Base-by-base conservation (phyloP, 2,797 vertebrate species). In the Hoplostethus mediterraneus region DNA sequence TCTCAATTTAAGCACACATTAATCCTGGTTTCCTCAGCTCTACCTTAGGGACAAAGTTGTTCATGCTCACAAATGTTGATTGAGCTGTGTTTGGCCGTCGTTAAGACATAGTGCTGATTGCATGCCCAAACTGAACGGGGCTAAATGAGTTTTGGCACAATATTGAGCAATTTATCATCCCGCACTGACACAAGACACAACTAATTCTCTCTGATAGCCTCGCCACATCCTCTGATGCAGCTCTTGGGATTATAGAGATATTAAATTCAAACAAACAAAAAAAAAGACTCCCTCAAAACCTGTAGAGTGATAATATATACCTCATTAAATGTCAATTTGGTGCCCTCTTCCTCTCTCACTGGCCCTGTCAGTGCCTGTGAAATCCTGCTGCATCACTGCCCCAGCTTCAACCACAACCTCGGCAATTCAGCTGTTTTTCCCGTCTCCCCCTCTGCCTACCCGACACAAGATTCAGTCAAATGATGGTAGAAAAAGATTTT, bases 341-440 rank as follows among this genome's bases (percentile, higher is more conserved):
- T 89, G 76, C 66, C 74, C 55, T 65, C 80, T 77, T 67, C 87
- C 58, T 84, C 76, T 71, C 76, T 71, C 70, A 73, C 76, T 85
- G 85, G 87, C 90, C 83, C 87, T 83, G 77, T 87, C 82, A 80
- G 48, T 84, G 80, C 86, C 85, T 84, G 79, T 78, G 87, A 94
- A 95, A 95, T 95, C 93, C 92, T 95, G 94, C 95, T 95, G 94
- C 94, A 95, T 95, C 94, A 95, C 94, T 93, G 94, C 91, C 87
- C 91, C 92, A 90, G 87, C 93, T 88, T 80, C 88, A 83, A 83
- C 81, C 88, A 83, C 79, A 76, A 84, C 83, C 90, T 82, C 80
- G 71, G 71, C 79, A 80, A 82, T 89, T 89, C 90, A 87, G 81
- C 90, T 85, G 82, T 81, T 82, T 85, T 71, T 71, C 61, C 74